Base-by-base conservation (phyloP, 2,888 invertebrate genomes). In the Rhamnusium bicolor region DNA sequence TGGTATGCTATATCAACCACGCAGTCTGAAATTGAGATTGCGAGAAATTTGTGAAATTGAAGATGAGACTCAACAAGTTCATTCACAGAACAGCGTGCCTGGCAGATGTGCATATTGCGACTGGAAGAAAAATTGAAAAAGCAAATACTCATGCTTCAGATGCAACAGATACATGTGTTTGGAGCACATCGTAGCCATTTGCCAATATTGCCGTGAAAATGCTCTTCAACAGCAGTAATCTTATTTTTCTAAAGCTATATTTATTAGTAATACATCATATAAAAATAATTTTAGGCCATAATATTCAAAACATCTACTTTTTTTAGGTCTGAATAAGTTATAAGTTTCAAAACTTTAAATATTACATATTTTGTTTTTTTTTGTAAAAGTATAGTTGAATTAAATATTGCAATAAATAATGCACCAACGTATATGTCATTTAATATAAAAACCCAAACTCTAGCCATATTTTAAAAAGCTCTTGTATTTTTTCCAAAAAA, bases 201-300 rank as follows among this genome's bases (percentile, higher is more conserved):
- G 3, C 46, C 46, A 46, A n/a, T 46, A 10, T n/a, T 46, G 46
- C 10, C 10, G 46, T 46, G 46, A 46, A 46, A 46, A 46, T 46
- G 46, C 46, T 46, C 46, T 46, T 46, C 46, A 46, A 46, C 46
- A 10, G 46, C n/a, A 46, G 46, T 46, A 46, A 46, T 46, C 46
- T 24, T 24, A 24, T 24, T 24, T 24, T 24, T 24, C 6, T 46
- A 46, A 46, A 46, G n/a, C n/a, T 46, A 46, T 10, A 46, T 46
- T 46, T 10, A n/a, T 46, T 46, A 46, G 46, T 46, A n/a, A 46
- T 46, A 46, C n/a, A 10, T n/a, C 46, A 46, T 46, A 46, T 46
- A 46, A 46, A n/a, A 46, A 46, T 46, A 46, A 46, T n/a, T 46
- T 46, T 46, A 46, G 46, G 46, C n/a, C 46, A 46, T 46, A 46